These are phyloP conservation scores for Manis pentadactyla DNA, from an alignment of 2,797 vertebrate species.

Conservation along the genomic window DNA sequence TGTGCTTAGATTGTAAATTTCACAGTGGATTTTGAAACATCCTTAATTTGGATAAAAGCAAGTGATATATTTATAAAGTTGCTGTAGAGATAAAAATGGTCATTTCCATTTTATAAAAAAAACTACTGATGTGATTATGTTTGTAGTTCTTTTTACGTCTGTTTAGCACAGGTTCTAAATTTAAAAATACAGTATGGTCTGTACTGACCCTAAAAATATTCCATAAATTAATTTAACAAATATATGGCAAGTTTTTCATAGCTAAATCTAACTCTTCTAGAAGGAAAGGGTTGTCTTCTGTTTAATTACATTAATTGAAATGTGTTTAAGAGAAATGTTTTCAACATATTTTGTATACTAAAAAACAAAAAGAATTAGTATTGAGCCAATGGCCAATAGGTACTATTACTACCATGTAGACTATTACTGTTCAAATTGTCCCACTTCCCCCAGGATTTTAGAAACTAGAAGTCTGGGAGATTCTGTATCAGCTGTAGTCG, in stretches of 20 bases:
- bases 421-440: conserved; percentile 64
- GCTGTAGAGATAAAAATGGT: conserved; percentile 17
- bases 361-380: conserved; percentile 72
- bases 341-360: conserved; percentile 78
- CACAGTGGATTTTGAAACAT: conserved; percentile 39
- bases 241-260: conserved; percentile 68
- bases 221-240: conserved; percentile 44
- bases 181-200: conserved; percentile 35
- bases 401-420: conserved; percentile 80
- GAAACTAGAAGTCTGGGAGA: conserved; percentile 76
- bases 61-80: conserved; percentile 31
- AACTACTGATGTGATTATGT: not conserved
- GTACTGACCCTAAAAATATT: conserved; percentile 42
- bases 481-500: conserved; percentile 34
- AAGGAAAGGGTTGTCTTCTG: conserved; percentile 75
- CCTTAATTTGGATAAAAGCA: conserved; percentile 52
- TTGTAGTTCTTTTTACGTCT: conserved; percentile 34
- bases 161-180: conserved; percentile 42
- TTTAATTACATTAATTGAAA: conserved; percentile 80
- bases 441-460: conserved; percentile 72
- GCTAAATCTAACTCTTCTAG: conserved; percentile 61
- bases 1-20: conserved; percentile 61
- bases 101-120: conserved; percentile 38
- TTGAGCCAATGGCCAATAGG: conserved; percentile 77
- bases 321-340: conserved; percentile 78